Conservation (phyloP, 2,888 invertebrate genomes). For the Helicoverpa assulta region DNA sequence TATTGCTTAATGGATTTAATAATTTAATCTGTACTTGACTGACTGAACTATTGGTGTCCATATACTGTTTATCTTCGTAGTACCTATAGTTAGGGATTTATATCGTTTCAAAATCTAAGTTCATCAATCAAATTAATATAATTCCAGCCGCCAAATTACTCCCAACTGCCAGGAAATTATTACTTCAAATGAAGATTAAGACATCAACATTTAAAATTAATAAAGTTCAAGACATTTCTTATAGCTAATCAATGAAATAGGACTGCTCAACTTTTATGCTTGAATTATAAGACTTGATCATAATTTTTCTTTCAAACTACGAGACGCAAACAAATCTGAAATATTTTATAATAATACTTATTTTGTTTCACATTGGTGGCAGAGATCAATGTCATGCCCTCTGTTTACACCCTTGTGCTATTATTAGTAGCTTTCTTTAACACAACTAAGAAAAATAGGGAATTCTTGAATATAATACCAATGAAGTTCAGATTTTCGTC, state of each 20-base stretch:
- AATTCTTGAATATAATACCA: neutral
- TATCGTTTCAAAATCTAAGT: neutral
- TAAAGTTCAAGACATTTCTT: no score
- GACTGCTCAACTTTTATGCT: neutral
- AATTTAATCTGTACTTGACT: slow-evolving; percentile 17
- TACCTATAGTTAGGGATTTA: neutral
- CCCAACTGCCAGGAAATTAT: no score
- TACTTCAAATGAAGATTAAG: no score
- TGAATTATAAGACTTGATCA: slow-evolving; percentile 3
- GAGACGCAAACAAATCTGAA: slow-evolving; percentile 21
- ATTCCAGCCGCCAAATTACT: no score
- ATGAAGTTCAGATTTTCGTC: neutral
- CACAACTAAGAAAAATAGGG: slow-evolving; percentile 35
- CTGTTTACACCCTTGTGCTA: slow-evolving; percentile 1
- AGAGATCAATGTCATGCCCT: slow-evolving; percentile 36
- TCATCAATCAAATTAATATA: neutral
- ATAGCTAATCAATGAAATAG: slow-evolving; percentile 24
- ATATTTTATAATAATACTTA: slow-evolving; percentile 25
- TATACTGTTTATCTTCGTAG: neutral
- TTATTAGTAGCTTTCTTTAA: slow-evolving; percentile 22
- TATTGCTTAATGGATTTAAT: slow-evolving; percentile 29
- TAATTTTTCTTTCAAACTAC: neutral
- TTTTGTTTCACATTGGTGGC: neutral
- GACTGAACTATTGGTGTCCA: slow-evolving; percentile 1
- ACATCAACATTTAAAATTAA: no score